phyloP scores from a whole-genome alignment of 2,113 vertebrate genomes.

The Anarrhichthys ocellatus region DNA sequence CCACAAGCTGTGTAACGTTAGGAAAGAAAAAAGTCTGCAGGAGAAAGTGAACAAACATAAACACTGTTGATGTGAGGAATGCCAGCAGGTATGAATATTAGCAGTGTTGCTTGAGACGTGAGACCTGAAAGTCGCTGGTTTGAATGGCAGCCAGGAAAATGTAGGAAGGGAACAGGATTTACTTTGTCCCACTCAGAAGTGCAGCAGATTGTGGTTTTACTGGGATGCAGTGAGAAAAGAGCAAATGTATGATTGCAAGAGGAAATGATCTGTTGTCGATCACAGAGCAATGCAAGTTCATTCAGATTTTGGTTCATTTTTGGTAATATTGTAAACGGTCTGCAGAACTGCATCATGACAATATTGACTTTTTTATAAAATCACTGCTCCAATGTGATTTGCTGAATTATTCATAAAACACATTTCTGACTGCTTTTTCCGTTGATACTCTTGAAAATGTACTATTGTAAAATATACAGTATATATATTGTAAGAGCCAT shows the following conservation, averaged over 20 bases:
- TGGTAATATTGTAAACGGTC: not conserved
- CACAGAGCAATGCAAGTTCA: not conserved
- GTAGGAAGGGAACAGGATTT: not conserved
- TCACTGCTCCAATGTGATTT: not conserved
- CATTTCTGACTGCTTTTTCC: not conserved
- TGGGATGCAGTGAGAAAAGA: not conserved
- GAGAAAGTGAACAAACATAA: conserved; percentile 14
- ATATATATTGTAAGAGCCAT: too few species aligned
- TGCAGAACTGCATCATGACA: not conserved
- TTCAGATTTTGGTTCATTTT: not conserved
- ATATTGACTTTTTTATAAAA: not conserved
- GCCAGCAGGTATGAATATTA: conserved; percentile 13
- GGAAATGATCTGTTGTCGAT: not conserved
- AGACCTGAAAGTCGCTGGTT: not conserved
- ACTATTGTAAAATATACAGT: not conserved
- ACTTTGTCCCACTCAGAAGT: not conserved
- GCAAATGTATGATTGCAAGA: not conserved
- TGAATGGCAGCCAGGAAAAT: conserved; percentile 1
- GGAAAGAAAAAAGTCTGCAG: not conserved
- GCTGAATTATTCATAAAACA: not conserved
- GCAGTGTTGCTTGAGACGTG: not conserved
- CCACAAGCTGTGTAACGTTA: not conserved
- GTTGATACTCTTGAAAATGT: not conserved
- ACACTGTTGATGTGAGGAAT: not conserved
- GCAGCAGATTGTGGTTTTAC: not conserved